These are phyloP conservation scores for Podarcis raffonei DNA, from an alignment of 2,113 vertebrate genomes.

Conservation along the genomic window DNA sequence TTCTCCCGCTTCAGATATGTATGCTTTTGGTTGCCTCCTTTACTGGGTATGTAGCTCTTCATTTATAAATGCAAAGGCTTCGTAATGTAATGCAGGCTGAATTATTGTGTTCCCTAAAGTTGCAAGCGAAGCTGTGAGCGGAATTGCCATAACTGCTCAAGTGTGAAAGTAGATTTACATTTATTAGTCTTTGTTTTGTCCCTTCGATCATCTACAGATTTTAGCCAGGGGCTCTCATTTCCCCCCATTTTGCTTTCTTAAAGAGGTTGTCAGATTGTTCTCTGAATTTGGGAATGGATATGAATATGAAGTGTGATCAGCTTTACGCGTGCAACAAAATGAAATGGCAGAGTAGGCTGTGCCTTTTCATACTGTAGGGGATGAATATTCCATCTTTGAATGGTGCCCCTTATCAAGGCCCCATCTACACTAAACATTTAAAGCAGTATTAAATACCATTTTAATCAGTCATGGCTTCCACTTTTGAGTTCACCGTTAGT, in stretches of 20 bases:
- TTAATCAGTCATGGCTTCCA: too few species aligned
- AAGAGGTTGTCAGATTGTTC: neutral
- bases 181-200: neutral
- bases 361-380: neutral
- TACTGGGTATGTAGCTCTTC: conserved; percentile 76
- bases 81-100: neutral
- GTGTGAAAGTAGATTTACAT: neutral
- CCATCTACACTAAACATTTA: too few species aligned
- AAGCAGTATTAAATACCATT: too few species aligned
- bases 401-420: neutral
- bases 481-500: too few species aligned
- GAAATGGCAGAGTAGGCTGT: neutral
- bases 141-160: neutral
- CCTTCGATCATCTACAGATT: neutral
- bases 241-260: neutral
- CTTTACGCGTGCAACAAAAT: neutral
- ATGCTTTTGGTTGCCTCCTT: conserved; percentile 80
- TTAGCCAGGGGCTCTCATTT: neutral
- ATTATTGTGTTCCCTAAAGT: neutral
- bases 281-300: neutral
- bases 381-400: neutral
- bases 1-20: conserved; percentile 80
- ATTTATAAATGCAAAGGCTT: neutral
- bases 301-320: neutral
- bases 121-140: fast-evolving